Evolutionary conservation across 1,140 invertebrate genomes (phyloP).

Genomic region (Caenorhabditis inopinata): DNA sequence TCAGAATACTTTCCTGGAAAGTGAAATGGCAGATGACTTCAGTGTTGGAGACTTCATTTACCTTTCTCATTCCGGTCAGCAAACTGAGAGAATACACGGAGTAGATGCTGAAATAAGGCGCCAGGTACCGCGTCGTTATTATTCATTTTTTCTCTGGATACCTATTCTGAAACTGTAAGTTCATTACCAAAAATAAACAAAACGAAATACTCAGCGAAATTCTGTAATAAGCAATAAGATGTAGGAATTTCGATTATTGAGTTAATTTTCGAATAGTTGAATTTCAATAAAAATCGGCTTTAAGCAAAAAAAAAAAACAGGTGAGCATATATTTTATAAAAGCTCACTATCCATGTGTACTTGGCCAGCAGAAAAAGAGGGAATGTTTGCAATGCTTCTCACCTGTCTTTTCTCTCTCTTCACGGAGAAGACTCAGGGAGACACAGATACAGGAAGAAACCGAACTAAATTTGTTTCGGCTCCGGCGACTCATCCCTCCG

Average conservation of each 20-base stretch:
- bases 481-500: neutral
- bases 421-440: neutral
- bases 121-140: neutral
- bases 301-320: neutral
- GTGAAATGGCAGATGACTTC: too few species aligned
- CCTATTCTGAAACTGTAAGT: too few species aligned
- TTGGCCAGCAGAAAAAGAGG: too few species aligned
- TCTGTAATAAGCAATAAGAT: too few species aligned
- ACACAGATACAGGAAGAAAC: constrained; percentile 25
- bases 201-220: too few species aligned
- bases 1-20: too few species aligned
- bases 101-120: neutral
- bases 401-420: constrained; percentile 11
- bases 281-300: too few species aligned
- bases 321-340: neutral
- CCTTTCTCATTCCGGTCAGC: neutral
- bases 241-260: too few species aligned
- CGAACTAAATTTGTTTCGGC: neutral
- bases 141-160: neutral
- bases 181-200: too few species aligned
- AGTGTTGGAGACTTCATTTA: neutral
- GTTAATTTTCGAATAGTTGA: too few species aligned
- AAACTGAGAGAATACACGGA: neutral
- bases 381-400: constrained; percentile 31
- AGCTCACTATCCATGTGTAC: neutral